phyloP scores from a whole-genome alignment of 2,797 vertebrate species.

The Cuniculus paca region DNA sequence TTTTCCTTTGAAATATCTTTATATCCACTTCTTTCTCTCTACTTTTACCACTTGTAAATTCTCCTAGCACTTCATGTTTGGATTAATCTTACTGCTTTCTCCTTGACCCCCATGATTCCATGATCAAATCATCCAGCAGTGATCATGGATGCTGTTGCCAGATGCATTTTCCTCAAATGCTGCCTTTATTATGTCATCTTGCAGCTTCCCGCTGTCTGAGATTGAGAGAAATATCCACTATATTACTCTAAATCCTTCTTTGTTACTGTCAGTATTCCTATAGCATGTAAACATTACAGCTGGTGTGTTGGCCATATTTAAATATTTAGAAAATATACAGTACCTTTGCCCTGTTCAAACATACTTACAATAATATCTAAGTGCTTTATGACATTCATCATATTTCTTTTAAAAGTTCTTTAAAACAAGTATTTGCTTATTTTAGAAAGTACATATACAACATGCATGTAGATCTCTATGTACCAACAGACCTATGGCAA shows the following conservation, averaged over 20 bases:
- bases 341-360: constrained; percentile 31
- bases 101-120: background rate
- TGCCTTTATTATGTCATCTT: background rate
- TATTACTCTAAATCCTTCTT: background rate
- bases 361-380: constrained; percentile 11
- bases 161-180: background rate
- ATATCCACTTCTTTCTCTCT: background rate
- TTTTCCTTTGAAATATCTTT: constrained; percentile 20
- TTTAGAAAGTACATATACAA: background rate
- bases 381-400: background rate
- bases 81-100: background rate
- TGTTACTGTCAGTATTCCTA: constrained; percentile 7
- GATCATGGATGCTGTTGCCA: background rate
- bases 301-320: constrained; percentile 4
- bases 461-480: background rate
- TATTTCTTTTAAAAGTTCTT: constrained; percentile 48
- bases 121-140: background rate
- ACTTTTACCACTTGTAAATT: background rate
- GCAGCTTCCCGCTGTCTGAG: background rate
- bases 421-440: constrained; percentile 17
- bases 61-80: background rate
- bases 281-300: constrained; percentile 11
- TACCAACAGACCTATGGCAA: background rate
- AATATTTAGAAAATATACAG: constrained; percentile 69
- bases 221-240: background rate